Evolutionary conservation across 2,888 invertebrate genomes (phyloP).

Genomic region (Parnassius glacialis): DNA sequence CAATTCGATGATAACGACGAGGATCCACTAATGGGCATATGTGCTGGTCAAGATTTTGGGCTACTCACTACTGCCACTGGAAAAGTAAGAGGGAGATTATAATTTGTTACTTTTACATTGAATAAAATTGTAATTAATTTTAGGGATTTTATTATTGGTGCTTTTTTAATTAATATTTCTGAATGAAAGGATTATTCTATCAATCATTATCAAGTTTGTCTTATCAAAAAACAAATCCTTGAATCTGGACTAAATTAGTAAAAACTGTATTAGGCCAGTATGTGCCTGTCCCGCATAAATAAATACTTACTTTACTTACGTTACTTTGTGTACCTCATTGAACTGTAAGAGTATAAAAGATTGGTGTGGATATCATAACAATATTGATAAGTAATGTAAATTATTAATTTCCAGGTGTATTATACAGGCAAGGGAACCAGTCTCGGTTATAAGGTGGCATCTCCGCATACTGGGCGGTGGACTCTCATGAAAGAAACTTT

Average conservation of each 20-base stretch:
- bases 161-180: slow-evolving; percentile 1
- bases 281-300: too few species aligned
- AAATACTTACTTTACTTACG: too few species aligned
- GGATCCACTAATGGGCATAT: slow-evolving; percentile 89
- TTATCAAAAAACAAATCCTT: too few species aligned
- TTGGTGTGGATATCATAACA: neutral
- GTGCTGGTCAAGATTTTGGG: slow-evolving; percentile 95
- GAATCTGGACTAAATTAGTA: too few species aligned
- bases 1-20: slow-evolving; percentile 84
- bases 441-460: slow-evolving; percentile 88
- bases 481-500: slow-evolving; percentile 79
- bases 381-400: neutral
- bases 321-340: too few species aligned
- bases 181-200: neutral
- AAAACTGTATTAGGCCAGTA: too few species aligned
- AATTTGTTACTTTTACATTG: too few species aligned
- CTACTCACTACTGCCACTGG: slow-evolving; percentile 91
- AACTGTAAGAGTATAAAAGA: too few species aligned
- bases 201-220: too few species aligned
- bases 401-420: slow-evolving; percentile 78
- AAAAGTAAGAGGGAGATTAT: slow-evolving; percentile 77
- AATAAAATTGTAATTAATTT: too few species aligned
- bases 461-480: slow-evolving; percentile 82
- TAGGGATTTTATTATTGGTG: too few species aligned
- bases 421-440: slow-evolving; percentile 93